Conservation (phyloP, 2,797 vertebrate genomes). For the Microhierax caerulescens region DNA sequence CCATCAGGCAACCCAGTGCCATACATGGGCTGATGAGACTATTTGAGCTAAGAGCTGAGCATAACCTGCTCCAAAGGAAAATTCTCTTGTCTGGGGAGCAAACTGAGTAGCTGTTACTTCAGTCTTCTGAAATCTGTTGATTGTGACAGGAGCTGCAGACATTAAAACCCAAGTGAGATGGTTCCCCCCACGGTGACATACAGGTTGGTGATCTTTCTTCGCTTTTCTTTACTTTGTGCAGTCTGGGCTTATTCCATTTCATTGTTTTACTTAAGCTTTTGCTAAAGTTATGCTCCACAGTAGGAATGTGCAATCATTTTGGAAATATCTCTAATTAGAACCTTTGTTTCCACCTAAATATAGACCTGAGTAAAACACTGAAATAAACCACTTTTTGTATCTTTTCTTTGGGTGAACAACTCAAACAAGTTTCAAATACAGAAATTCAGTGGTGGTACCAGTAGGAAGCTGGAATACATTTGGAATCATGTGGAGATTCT, state of each 20-base stretch:
- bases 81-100: not conserved
- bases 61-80: not conserved
- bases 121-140: not conserved
- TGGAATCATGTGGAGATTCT: not conserved
- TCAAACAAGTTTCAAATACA: not conserved
- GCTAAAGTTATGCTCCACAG: not conserved
- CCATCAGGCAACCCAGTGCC: accelerated
- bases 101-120: not conserved
- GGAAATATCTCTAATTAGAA: not conserved
- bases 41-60: not conserved
- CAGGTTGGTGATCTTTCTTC: not conserved
- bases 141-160: not conserved
- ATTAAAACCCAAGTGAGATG: not conserved
- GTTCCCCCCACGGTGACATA: not conserved
- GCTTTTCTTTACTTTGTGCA: not conserved
- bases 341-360: not conserved
- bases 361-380: not conserved
- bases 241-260: not conserved
- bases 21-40: too few species aligned
- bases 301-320: not conserved
- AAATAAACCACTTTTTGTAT: not conserved
- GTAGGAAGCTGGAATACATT: not conserved
- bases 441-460: not conserved
- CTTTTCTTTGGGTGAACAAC: not conserved
- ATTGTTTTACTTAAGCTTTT: not conserved